These are phyloP conservation scores for Acrobasis repandana DNA, from an alignment of 2,888 invertebrate species.

Conservation along the genomic window DNA sequence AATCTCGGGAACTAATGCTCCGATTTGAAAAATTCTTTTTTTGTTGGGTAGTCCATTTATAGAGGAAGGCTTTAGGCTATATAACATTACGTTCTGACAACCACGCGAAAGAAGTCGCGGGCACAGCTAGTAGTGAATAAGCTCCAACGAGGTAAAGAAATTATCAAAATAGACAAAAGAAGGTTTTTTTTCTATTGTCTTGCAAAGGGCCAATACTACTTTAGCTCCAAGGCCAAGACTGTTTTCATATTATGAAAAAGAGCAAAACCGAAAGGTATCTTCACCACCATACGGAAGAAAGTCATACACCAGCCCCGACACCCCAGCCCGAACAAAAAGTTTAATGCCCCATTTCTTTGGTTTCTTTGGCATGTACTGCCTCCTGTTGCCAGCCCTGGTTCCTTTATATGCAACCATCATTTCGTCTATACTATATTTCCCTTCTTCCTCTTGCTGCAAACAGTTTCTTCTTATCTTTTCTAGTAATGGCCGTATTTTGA, in stretches of 20 bases:
- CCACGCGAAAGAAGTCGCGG: too few species aligned
- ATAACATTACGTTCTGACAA: too few species aligned
- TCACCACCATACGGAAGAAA: conserved; percentile 44
- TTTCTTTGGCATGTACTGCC: conserved; percentile 42
- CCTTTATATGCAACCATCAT: conserved; percentile 52
- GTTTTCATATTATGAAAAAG: conserved; percentile 35
- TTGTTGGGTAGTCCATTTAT: too few species aligned
- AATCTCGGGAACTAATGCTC: too few species aligned
- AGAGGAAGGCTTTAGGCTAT: too few species aligned
- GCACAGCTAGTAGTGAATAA: conserved; percentile 5
- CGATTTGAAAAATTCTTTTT: too few species aligned
- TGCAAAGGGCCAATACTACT: conserved; percentile 34
- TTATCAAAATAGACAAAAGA: conserved; percentile 23
- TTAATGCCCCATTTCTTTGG: conserved; percentile 45
- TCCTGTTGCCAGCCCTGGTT: conserved; percentile 41
- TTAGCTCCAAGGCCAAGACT: conserved; percentile 37
- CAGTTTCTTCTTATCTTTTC: not conserved
- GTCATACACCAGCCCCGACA: conserved; percentile 44
- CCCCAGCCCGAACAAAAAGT: conserved; percentile 42
- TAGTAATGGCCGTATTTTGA: not conserved
- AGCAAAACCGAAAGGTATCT: conserved; percentile 35
- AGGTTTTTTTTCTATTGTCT: conserved; percentile 32
- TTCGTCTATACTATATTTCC: conserved; percentile 37
- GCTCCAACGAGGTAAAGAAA: conserved; percentile 21
- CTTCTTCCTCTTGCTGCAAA: not conserved